Evolutionary conservation across 2,113 vertebrate genomes (phyloP), one percentile per base, ranked within the genome.

Genomic region (Peromyscus leucopus): DNA sequence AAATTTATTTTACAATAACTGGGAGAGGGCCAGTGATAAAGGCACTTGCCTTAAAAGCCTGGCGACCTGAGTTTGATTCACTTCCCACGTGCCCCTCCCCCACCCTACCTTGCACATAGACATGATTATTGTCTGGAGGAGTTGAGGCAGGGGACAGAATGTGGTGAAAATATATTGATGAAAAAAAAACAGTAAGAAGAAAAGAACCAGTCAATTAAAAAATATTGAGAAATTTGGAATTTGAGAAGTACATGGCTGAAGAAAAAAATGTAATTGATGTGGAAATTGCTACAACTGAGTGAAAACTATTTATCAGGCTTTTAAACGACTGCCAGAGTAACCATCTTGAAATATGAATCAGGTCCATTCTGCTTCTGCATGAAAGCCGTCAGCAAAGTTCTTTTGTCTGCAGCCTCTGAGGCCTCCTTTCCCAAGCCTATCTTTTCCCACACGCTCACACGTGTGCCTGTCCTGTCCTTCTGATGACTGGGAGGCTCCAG

Each of bases 1-100:
- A 69, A 33, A 28, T 61, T 88, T 71, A 63, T 72, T 91, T 88
- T 69, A 42, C 90, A 89, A 91, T 93, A 93, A 51, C 15, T 74
- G 63, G 17, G 48, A 74, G 74, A 69, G 84, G 31, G 31, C 26
- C 16, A 46, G 17, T 46, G 39, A 48, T 85, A 65, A 85, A 85
- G 15, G 26, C 59, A 65, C 26, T 33, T 46, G 15, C 15, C 83
- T 65, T 4, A 0, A 61, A 19, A 85, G 17, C 26, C 4, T 85
- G 61, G 39, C 9, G 17, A 11, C n/a, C 57, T 16, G 57, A 8
- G 57, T 39, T 65, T 55, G 24, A 46, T 65, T 42, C 42, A 19
- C 46, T 46, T 26, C 8, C 10, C 59, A 65, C 2, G 13, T 51
- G 76, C 24, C 57, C 26, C 13, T 2, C n/a, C 39, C 22, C 28